Percentiles rank a stretch among this genome's conserved stretches.
Evolutionary conservation across 2,797 vertebrate species (phyloP).

Genomic region (Melanotaenia boesemani): DNA sequence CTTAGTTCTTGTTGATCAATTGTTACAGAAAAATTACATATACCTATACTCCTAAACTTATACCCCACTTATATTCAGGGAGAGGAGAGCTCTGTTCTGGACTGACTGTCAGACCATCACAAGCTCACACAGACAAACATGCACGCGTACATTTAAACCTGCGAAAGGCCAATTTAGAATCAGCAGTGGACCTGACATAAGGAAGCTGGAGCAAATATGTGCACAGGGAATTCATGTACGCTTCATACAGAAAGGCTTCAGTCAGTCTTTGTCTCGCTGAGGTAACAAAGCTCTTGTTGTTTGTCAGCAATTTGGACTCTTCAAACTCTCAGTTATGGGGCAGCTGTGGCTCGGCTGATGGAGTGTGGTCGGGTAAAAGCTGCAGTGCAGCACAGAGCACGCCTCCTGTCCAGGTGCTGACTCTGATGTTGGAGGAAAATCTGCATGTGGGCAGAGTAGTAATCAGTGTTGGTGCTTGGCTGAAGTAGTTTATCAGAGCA

Average conservation of each 20-base stretch:
- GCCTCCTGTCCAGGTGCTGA: background rate
- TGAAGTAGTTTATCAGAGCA: background rate
- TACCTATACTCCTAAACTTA: too few relatives aligned
- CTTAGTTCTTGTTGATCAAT: too few relatives aligned
- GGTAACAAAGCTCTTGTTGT: background rate
- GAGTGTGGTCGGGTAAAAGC: background rate
- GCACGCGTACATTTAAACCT: background rate
- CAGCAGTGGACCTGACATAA: background rate
- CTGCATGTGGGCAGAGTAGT: background rate
- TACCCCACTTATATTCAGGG: too few relatives aligned
- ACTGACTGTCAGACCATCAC: background rate
- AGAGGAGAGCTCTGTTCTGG: background rate
- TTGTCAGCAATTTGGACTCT: slow-evolving; percentile 1
- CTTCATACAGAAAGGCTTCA: background rate
- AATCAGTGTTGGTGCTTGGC: background rate
- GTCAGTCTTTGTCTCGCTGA: background rate
- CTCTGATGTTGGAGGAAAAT: background rate
- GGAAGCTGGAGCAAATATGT: background rate
- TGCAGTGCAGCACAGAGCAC: background rate
- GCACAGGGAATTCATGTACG: background rate
- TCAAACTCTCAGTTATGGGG: background rate
- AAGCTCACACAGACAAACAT: background rate
- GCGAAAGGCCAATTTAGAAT: background rate
- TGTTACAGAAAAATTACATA: too few relatives aligned
- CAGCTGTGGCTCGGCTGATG: background rate